A percentile compares a stretch with the other conserved stretches of the same genome.
phyloP scores from a whole-genome alignment of 2,113 vertebrate species.

The Alectura lathami region DNA sequence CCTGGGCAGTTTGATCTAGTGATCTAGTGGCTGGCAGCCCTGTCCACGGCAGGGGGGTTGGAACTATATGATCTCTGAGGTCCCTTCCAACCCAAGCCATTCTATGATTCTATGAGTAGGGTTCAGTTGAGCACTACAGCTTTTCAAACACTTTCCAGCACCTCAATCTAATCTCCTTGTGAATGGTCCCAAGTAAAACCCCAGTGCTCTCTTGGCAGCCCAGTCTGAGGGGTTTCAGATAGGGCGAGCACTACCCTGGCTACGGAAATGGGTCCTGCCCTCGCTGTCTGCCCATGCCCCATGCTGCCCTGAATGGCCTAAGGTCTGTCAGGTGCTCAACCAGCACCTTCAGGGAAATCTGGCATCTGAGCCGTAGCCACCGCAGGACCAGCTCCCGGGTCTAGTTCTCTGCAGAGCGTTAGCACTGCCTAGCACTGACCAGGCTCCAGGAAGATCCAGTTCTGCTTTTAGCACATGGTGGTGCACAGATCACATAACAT shows the following conservation, averaged over 20 bases:
- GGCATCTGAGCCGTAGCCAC: fast-evolving
- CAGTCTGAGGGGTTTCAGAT: neutral
- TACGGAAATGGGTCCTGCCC: fast-evolving
- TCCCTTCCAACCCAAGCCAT: too few species aligned
- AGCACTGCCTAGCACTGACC: neutral
- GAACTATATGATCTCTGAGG: too few species aligned
- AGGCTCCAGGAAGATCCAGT: neutral
- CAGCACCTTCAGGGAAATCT: neutral
- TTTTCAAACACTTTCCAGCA: neutral
- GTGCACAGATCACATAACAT: neutral
- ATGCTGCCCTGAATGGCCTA: fast-evolving
- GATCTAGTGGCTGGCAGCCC: too few species aligned
- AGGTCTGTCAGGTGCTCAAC: neutral
- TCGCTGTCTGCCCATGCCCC: fast-evolving
- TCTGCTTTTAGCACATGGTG: neutral
- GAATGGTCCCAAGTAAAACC: neutral
- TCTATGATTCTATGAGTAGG: too few species aligned
- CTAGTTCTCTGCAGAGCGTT: neutral
- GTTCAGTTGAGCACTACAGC: neutral
- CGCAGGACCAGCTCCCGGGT: neutral
- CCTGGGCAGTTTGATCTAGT: too few species aligned
- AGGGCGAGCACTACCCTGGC: neutral
- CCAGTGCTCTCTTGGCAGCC: neutral
- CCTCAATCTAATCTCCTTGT: neutral
- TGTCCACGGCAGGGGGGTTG: too few species aligned